These are phyloP conservation scores for Tokudaia muenninki DNA, from an alignment of 2,797 vertebrate genomes.

Conservation along the genomic window DNA sequence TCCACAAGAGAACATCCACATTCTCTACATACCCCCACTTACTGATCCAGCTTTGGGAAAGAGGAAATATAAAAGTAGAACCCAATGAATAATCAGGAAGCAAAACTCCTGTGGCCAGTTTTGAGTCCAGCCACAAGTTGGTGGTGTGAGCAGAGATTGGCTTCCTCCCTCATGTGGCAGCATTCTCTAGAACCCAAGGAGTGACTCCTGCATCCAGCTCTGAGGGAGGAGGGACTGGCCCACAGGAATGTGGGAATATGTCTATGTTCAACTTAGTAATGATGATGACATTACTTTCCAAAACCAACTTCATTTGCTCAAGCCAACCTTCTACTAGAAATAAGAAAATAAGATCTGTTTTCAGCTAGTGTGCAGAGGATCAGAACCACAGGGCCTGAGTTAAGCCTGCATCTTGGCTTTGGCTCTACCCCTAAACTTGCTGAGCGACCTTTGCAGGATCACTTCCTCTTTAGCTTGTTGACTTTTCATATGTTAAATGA, in stretches of 20 bases:
- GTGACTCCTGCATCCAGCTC: not conserved
- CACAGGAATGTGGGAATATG: not conserved
- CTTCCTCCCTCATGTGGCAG: not conserved
- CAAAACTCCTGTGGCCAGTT: not conserved
- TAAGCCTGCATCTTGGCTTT: not conserved
- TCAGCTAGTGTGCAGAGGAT: not conserved
- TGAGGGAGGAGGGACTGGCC: not conserved
- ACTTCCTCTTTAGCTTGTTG: not conserved
- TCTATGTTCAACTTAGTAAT: not conserved
- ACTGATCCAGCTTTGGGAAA: not conserved
- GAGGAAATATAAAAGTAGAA: constrained; percentile 51
- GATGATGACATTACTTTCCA: not conserved
- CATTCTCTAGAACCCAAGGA: not conserved
- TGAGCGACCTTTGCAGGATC: not conserved
- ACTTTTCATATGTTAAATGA: not conserved
- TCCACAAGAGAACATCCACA: not conserved
- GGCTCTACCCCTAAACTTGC: not conserved
- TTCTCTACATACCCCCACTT: not conserved
- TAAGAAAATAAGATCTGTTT: not conserved
- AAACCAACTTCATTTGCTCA: not conserved
- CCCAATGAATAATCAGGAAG: not conserved
- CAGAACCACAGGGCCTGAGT: not conserved
- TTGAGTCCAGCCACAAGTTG: not conserved
- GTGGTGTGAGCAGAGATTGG: not conserved
- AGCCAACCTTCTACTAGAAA: not conserved